Conservation (phyloP, 2,113 vertebrate genomes). For the Cyanistes caeruleus region DNA sequence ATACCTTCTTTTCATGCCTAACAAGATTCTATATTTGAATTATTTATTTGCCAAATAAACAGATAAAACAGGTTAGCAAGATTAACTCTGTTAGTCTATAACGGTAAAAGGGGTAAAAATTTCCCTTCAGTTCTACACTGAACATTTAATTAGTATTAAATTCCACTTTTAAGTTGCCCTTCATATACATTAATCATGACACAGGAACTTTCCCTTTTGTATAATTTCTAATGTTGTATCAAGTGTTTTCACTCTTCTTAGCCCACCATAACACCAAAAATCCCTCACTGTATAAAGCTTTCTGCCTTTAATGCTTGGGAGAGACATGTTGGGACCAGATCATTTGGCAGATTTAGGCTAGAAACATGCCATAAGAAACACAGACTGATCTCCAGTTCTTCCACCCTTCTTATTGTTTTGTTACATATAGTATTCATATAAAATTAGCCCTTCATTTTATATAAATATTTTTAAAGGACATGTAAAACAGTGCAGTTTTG, state of each 20-base stretch:
- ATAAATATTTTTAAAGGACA: neutral
- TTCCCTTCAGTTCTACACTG: neutral
- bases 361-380: neutral
- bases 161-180: neutral
- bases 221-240: neutral
- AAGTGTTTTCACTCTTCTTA: neutral
- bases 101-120: neutral
- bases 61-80: neutral
- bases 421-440: neutral
- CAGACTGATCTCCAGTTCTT: neutral
- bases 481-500: neutral
- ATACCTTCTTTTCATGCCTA: neutral
- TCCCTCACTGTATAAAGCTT: neutral
- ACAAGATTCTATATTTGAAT: neutral
- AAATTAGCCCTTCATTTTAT: neutral
- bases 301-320: neutral
- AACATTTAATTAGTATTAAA: neutral
- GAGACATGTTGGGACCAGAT: neutral
- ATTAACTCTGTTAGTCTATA: neutral
- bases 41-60: neutral
- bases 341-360: neutral
- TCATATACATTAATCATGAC: neutral
- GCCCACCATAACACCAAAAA: neutral
- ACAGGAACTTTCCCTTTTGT: neutral
- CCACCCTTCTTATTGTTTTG: neutral